These are phyloP conservation scores for Pangasianodon hypophthalmus DNA, from an alignment of 2,113 vertebrate species.

Conservation along the genomic window DNA sequence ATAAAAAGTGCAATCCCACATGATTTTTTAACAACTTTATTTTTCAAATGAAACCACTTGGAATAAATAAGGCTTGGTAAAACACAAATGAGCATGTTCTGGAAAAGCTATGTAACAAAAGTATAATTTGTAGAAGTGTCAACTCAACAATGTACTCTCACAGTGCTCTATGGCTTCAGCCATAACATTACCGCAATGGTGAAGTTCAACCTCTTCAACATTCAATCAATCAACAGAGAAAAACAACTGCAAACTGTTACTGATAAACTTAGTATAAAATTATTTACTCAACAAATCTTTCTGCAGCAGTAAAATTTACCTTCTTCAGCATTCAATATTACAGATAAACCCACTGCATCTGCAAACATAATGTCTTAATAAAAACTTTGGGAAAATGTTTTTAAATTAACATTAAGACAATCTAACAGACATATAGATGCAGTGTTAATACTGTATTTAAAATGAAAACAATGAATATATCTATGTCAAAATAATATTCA, in stretches of 20 bases:
- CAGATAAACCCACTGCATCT: background rate
- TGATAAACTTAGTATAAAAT: constrained; percentile 4
- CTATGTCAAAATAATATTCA: constrained; percentile 1
- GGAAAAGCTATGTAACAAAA: constrained; percentile 43
- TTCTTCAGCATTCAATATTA: constrained; percentile 12
- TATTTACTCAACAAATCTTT: constrained; percentile 2
- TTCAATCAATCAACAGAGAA: constrained; percentile 18
- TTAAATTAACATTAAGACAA: constrained; percentile 18
- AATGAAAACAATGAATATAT: background rate
- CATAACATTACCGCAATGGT: background rate
- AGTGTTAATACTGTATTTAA: constrained; percentile 4
- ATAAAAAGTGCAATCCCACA: constrained; percentile 6
- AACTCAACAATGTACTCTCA: constrained; percentile 43
- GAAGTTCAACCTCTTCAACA: constrained; percentile 13
- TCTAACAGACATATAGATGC: constrained; percentile 5
- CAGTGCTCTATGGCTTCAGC: constrained; percentile 47
- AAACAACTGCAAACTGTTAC: background rate
- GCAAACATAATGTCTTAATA: background rate
- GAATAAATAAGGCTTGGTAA: constrained; percentile 47
- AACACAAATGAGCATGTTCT: constrained; percentile 50
- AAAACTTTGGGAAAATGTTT: background rate
- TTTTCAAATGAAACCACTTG: constrained; percentile 44
- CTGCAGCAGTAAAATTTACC: background rate
- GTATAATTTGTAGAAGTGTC: constrained; percentile 3
- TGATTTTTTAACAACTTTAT: constrained; percentile 48